Base-by-base conservation (phyloP, 2,797 vertebrate species). In the Masticophis lateralis region DNA sequence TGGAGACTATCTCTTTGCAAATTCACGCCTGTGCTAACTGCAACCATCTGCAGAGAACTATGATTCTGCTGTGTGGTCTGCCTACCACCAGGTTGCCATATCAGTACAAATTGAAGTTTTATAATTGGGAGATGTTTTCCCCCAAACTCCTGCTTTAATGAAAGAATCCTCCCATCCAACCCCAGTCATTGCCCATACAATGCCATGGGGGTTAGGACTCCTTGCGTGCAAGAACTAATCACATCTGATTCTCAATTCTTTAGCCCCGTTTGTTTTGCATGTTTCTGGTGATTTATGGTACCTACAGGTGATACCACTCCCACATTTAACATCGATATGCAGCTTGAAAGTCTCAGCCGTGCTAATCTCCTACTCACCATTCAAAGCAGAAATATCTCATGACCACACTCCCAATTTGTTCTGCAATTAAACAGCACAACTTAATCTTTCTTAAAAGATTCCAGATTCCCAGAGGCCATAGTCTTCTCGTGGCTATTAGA, bases 381-480 rank as follows among this genome's bases (percentile, higher is more conserved):
- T 87, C 88, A 90, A 90, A 63, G 69, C 74, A 60, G 59, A 47
- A 83, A 61, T 61, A 6, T 86, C 47, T 93, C 2, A 59, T 91
- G 74, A 56, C 69, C 83, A 66, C 28, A 32, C 89, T 94, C 59
- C 55, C 3, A 22, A 92, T 90, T 92, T 51, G 61, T 87, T 92
- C 25, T 8, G 61, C 69, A 87, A 83, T 86, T 2, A 0, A 94
- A 12, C 18, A 86, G 4, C 56, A 27, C 28, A 2, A 0, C 37
- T 94, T 89, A 79, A 96, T 90, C 90, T 74, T 11, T 53, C 88
- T 25, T 53, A 59, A 47, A 87, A 22, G 8, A 14, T 25, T 93
- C 87, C 92, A 91, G 94, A 74, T 0, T 88, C 87, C 27, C 87
- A 1, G 18, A 43, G 60, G 56, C 69, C 9, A 37, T 0, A 32